Evolutionary conservation across 2,888 invertebrate species (phyloP).

Genomic region (Erebia epiphron): DNA sequence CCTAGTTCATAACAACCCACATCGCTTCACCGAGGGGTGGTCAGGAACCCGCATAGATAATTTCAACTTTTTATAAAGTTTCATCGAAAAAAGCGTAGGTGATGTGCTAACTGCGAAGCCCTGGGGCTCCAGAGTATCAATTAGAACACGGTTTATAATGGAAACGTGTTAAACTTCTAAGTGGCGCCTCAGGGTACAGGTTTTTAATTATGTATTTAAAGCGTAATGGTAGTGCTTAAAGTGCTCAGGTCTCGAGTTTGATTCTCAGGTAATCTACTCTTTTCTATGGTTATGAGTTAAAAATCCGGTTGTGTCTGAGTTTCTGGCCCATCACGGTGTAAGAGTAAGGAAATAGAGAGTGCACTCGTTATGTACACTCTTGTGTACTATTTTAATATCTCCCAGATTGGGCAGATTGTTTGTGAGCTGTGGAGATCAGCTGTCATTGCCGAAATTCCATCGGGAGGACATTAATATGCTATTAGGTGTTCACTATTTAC

Average conservation of each 20-base stretch:
- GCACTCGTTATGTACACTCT: too few relatives aligned
- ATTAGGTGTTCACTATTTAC: too few relatives aligned
- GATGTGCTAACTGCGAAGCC: constrained; percentile 71
- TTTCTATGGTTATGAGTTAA: too few relatives aligned
- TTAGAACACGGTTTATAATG: constrained; percentile 56
- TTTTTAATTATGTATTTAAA: background rate
- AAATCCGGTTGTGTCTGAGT: too few relatives aligned
- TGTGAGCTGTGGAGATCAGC: too few relatives aligned
- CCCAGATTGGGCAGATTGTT: too few relatives aligned
- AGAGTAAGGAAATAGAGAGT: too few relatives aligned
- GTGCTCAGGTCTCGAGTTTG: too few relatives aligned
- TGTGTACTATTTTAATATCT: too few relatives aligned
- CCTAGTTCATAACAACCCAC: constrained; percentile 28
- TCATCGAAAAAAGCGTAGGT: constrained; percentile 44
- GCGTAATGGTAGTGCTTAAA: background rate
- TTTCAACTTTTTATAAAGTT: constrained; percentile 38
- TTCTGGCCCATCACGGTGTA: too few relatives aligned
- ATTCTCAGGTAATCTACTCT: too few relatives aligned
- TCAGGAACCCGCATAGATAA: constrained; percentile 50
- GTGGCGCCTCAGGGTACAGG: constrained; percentile 63
- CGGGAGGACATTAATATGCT: background rate
- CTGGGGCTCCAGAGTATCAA: constrained; percentile 57
- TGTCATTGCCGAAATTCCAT: too few relatives aligned
- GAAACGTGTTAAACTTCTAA: constrained; percentile 66
- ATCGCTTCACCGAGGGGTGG: constrained; percentile 39